Conservation (phyloP, 2,888 invertebrate genomes). For the Tachystola acroxantha region DNA sequence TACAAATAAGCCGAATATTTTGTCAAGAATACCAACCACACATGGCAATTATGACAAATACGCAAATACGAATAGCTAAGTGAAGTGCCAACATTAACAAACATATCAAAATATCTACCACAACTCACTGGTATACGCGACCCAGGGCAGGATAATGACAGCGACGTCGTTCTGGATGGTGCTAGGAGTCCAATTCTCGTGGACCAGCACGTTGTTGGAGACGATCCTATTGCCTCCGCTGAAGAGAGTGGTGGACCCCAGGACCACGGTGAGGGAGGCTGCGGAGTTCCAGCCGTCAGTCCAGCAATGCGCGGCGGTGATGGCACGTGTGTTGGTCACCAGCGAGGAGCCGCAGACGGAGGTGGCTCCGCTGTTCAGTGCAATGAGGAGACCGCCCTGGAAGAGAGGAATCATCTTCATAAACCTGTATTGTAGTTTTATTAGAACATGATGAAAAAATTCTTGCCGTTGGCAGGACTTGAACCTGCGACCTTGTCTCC, state of each 20-base stretch:
- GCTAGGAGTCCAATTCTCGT: slow-evolving; percentile 21
- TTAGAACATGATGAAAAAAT: too few relatives aligned
- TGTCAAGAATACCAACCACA: too few relatives aligned
- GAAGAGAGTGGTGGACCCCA: slow-evolving; percentile 24
- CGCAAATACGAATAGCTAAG: too few relatives aligned
- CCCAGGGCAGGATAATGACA: neutral
- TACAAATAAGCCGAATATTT: too few relatives aligned
- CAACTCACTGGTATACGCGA: neutral
- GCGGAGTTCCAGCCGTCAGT: slow-evolving; percentile 18
- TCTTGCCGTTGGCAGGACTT: too few relatives aligned
- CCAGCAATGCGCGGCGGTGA: slow-evolving; percentile 28
- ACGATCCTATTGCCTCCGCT: slow-evolving; percentile 20
- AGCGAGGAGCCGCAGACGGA: slow-evolving; percentile 26
- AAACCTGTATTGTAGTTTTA: too few relatives aligned
- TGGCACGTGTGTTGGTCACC: slow-evolving; percentile 16
- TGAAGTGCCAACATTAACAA: too few relatives aligned
- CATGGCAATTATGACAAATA: too few relatives aligned
- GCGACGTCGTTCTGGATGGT: slow-evolving; percentile 18
- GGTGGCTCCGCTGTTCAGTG: slow-evolving; percentile 9
- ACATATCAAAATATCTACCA: neutral
- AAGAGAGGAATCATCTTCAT: slow-evolving; percentile 1
- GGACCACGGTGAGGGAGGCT: slow-evolving; percentile 19
- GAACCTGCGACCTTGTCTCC: too few relatives aligned
- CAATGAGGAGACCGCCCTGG: slow-evolving; percentile 25
- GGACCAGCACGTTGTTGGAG: slow-evolving; percentile 16